These are phyloP conservation scores for Intellagama lesueurii DNA, from an alignment of 2,797 vertebrate genomes.

Conservation along the genomic window DNA sequence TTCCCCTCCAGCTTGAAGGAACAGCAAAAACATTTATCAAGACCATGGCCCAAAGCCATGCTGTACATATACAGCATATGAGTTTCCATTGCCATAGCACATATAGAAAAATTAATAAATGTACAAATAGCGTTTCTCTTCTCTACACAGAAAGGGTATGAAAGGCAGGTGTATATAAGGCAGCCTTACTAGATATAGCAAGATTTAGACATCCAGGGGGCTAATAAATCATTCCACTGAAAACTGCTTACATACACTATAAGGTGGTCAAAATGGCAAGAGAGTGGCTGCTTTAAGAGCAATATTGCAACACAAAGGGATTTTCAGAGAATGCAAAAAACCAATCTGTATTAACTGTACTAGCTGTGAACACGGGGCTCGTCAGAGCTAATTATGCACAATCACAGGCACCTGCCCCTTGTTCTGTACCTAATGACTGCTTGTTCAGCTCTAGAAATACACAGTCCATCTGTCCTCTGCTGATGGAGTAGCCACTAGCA, in stretches of 20 bases:
- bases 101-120: neutral
- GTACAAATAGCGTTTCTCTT: neutral
- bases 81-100: neutral
- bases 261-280: neutral
- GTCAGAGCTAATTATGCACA: neutral
- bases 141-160: neutral
- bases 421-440: neutral
- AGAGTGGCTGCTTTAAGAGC: neutral
- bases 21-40: neutral
- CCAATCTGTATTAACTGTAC: neutral
- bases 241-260: neutral
- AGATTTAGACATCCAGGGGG: neutral
- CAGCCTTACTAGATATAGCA: neutral
- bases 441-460: neutral
- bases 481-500: neutral
- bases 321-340: neutral
- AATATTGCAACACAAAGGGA: neutral
- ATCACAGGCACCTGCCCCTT: neutral
- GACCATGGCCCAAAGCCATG: neutral
- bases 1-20: neutral
- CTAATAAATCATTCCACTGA: neutral
- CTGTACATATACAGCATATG: neutral
- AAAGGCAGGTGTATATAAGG: neutral
- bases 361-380: neutral
- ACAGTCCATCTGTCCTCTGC: neutral